Evolutionary conservation across 2,797 vertebrate genomes (phyloP), one percentile per base, ranked within the genome.

Genomic region (Caiman crocodilus): DNA sequence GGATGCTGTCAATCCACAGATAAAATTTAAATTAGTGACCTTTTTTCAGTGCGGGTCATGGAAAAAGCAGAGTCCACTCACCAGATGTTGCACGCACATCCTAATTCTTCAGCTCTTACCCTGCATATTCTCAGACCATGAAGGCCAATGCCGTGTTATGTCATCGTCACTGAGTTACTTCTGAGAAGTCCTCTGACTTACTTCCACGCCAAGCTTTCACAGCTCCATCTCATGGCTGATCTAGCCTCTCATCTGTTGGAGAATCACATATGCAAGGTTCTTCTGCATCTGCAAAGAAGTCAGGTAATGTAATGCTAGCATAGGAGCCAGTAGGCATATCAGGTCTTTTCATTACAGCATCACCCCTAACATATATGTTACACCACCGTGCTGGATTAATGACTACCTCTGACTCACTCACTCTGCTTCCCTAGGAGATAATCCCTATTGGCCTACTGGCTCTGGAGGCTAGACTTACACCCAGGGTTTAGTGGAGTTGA

Each of bases 281-380:
- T 91, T 71, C 74, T 57, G 11, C 11, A 59, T 30, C 79, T 91
- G 93, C 57, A 88, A 78, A 92, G 79, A 74, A 32, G 56, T 57
- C 12, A 90, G 78, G 21, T 50, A 28, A 17, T 59, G 15, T 50
- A 58, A 64, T 8, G 14, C 12, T 56, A 82, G 55, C 74, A 28
- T 82, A 76, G 75, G 14, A 84, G 42, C 14, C n/a, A 64, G 32
- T 32, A 67, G n/a, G 64, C 20, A 69, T 3, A 32, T 30, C 78
- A 80, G 67, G n/a, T 79, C 11, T 2, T 50, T 59, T n/a, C 79
- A 42, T 23, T 9, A 57, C 35, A 84, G 20, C 30, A 92, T 9
- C 64, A 65, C 30, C 14, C 64, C n/a, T n/a, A 30, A 76, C 85
- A 78, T 57, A 64, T 56, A 61, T 58, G 60, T 60, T 28, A 15